Conservation (phyloP, 2,888 invertebrate genomes). For the Diarsia mendica region DNA sequence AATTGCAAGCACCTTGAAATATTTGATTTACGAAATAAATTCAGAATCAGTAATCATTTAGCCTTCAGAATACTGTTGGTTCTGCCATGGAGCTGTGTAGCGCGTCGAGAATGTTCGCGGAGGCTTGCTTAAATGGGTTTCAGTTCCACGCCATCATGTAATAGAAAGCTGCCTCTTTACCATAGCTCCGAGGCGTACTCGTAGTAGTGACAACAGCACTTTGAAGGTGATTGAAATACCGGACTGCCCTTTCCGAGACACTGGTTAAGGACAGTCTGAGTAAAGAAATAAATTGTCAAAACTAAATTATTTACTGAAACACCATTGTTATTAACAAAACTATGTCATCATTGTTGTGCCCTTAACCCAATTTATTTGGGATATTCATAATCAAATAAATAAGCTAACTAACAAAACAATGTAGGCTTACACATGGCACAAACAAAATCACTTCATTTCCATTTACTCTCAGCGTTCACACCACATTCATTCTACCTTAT, state of each 20-base stretch:
- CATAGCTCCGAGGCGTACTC: too few relatives aligned
- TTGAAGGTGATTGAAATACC: not conserved
- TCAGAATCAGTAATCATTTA: not conserved
- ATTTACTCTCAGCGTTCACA: constrained; percentile 9
- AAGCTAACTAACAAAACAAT: not conserved
- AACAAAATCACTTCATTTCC: not conserved
- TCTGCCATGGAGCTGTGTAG: not conserved
- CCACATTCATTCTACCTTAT: not conserved
- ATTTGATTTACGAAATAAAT: not conserved
- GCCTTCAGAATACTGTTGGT: not conserved
- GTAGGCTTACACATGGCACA: too few relatives aligned
- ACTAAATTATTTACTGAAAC: not conserved
- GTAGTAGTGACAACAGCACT: not conserved
- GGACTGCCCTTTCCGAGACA: not conserved
- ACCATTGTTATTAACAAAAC: not conserved
- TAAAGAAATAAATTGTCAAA: not conserved
- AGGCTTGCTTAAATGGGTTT: not conserved
- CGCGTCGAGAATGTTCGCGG: not conserved
- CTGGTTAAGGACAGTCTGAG: not conserved
- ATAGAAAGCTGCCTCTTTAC: not conserved
- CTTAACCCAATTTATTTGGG: too few relatives aligned
- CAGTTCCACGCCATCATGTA: not conserved
- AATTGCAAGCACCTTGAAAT: not conserved
- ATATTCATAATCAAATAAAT: too few relatives aligned
- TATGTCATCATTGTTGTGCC: not conserved